Base-by-base conservation (phyloP, 1,140 invertebrate genomes). In the Berghia stephanieae region DNA sequence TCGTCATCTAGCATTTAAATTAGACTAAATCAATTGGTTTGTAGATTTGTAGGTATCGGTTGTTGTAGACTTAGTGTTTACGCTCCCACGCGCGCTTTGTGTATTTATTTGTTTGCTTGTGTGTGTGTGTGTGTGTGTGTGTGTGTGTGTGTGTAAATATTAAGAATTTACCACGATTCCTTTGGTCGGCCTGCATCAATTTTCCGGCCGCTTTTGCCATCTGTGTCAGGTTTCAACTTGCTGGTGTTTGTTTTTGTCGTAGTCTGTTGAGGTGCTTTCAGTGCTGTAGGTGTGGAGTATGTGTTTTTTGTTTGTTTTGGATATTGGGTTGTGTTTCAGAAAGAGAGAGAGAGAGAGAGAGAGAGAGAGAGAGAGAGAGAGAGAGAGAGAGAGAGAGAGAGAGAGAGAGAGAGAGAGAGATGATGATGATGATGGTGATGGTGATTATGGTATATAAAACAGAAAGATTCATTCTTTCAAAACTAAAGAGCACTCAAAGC, bases 331-430 rank as follows among this genome's bases (percentile, higher is more conserved):
- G 60, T 66, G 60, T 27, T 10, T 66, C 46, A 52, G 3, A 1
- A 24, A 52, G 3, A 21, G 49, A 52, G 49, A 67, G 63, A n/a
- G 63, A 67, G 63, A 1, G 63, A 67, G 63, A n/a, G 63, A 67
- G 63, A 1, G 73, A 75, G 10, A 63, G 73, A 75, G 10, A 44
- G 57, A 75, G 10, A 63, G 73, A 63, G 2, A 75, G 73, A 43
- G 10, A 75, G 73, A 63, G 36, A 66, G 73, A 40, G 31, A 75
- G 36, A 44, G 21, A n/a, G n/a, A n/a, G n/a, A 46, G 57, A 42
- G 18, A 75, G 55, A 63, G 46, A 60, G 36, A 49, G 72, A 75
- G 24, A 44, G 55, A 75, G 72, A 46, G 43, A 44, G 69, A 46
- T 36, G n/a, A 13, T 16, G 31, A 72, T 36, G 24, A 16, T 10